Base-by-base conservation (phyloP, 2,797 vertebrate genomes). In the Rhinella marina region DNA sequence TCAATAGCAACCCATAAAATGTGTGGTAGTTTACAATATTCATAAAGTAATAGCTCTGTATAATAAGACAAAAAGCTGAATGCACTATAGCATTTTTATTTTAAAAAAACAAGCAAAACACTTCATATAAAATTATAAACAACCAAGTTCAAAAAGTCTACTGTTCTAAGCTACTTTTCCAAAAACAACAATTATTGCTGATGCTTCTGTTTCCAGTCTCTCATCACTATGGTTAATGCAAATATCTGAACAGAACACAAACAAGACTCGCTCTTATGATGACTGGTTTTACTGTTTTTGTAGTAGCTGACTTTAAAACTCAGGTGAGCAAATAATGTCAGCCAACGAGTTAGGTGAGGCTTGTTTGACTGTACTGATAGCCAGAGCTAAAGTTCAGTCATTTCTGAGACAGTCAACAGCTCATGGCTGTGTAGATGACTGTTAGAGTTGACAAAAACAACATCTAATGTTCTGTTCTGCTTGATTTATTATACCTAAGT, bases 401-500 rank as follows among this genome's bases (percentile, higher is more conserved):
- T 76, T 27, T 59, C 54, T 77, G 21, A 75, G 70, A 81, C 79
- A 76, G 27, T 88, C 87, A 88, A 86, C 78, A 75, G 87, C 84
- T 86, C 41, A 54, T 82, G 85, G 84, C 79, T 54, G 56, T 88
- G 87, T 88, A 85, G 84, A 56, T 54, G 80, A 85, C 68, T 86
- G 84, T 81, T 56, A 59, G 72, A 85, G 50, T 32, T 82, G 87
- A 88, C 84, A 86, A 86, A 76, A 88, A 86, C 84, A 82, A 52
- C 84, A 86, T 89, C 79, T 82, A 85, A 86, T 89, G 73, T 66
- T 86, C 61, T 88, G 87, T 61, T 86, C 79, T 77, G 61, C 75
- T 66, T 86, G 88, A 89, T 89, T 86, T 89, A 89, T 82, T 75
- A 82, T 70, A 81, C 56, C 72, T 32, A 78, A 89, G 85, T 86